Evolutionary conservation across 2,797 vertebrate genomes (phyloP).

Genomic region (Notolabrus celidotus): DNA sequence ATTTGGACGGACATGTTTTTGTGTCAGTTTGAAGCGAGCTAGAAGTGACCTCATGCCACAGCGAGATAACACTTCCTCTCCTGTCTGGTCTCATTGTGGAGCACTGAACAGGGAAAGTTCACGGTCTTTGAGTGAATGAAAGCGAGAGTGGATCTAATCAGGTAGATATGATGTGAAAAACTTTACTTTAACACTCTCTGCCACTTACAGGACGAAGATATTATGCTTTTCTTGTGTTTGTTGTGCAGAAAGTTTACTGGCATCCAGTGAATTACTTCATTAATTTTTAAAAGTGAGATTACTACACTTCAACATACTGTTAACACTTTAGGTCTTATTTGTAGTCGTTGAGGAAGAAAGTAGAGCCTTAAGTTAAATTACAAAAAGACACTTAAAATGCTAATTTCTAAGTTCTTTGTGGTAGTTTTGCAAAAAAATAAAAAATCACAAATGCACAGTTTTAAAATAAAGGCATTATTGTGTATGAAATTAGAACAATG

Average conservation of each 20-base stretch:
- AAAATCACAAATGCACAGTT: not conserved
- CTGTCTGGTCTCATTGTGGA: conserved; percentile 27
- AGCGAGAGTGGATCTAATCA: not conserved
- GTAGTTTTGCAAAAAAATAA: not conserved
- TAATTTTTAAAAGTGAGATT: too few relatives aligned
- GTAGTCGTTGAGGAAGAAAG: not conserved
- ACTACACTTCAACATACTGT: too few relatives aligned
- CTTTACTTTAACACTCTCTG: not conserved
- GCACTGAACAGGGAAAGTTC: conserved; percentile 17
- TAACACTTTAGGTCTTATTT: too few relatives aligned
- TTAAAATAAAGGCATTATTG: not conserved
- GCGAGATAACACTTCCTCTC: conserved; percentile 25
- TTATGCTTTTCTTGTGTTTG: not conserved
- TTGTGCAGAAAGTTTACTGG: not conserved
- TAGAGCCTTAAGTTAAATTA: not conserved
- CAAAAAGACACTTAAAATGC: not conserved
- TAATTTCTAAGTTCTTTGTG: not conserved
- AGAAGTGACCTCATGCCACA: conserved; percentile 37
- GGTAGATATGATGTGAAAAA: conserved; percentile 3
- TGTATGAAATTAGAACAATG: not conserved
- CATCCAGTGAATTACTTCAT: not conserved
- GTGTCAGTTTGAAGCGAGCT: conserved; percentile 10
- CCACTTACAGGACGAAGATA: not conserved
- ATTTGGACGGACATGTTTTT: conserved; percentile 29
- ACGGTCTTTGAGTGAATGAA: conserved; percentile 26